Evolutionary conservation across 2,113 vertebrate genomes (phyloP).

Genomic region (Engystomops pustulosus): DNA sequence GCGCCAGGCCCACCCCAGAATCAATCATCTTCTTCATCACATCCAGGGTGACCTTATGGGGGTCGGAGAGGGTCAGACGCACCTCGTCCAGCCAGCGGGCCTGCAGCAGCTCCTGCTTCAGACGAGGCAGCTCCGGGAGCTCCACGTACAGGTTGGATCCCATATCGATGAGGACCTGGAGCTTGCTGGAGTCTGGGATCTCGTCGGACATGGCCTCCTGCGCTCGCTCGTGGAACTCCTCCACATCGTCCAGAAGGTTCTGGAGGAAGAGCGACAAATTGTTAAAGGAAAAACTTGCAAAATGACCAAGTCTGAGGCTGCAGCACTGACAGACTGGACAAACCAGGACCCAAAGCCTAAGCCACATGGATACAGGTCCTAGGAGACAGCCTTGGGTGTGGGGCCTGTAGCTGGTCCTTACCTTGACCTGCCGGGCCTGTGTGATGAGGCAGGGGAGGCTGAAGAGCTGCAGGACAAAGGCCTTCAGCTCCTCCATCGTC

Average conservation of each 20-base stretch:
- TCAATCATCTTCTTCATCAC: slow-evolving; percentile 97
- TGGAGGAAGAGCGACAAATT: no score
- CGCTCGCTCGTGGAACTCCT: slow-evolving; percentile 95
- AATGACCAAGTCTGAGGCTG: neutral
- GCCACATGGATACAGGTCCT: no score
- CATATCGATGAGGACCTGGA: slow-evolving; percentile 91
- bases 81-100: slow-evolving; percentile 99
- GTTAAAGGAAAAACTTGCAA: neutral
- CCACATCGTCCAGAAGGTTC: slow-evolving; percentile 95
- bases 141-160: slow-evolving; percentile 93
- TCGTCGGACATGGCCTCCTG: slow-evolving; percentile 91
- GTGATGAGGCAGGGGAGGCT: slow-evolving; percentile 93
- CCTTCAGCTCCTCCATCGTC: slow-evolving; percentile 96
- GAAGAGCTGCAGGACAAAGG: slow-evolving; percentile 94
- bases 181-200: slow-evolving; percentile 91
- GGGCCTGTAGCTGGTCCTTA: no score
- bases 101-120: slow-evolving; percentile 95
- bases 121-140: slow-evolving; percentile 88
- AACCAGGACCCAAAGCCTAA: no score
- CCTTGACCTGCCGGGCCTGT: slow-evolving; percentile 94
- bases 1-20: slow-evolving; percentile 93
- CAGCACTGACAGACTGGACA: neutral
- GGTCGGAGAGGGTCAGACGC: slow-evolving; percentile 87
- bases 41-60: slow-evolving; percentile 92
- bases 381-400: no score